Evolutionary conservation across 2,113 vertebrate species (phyloP).

Genomic region (Microtus ochrogaster): DNA sequence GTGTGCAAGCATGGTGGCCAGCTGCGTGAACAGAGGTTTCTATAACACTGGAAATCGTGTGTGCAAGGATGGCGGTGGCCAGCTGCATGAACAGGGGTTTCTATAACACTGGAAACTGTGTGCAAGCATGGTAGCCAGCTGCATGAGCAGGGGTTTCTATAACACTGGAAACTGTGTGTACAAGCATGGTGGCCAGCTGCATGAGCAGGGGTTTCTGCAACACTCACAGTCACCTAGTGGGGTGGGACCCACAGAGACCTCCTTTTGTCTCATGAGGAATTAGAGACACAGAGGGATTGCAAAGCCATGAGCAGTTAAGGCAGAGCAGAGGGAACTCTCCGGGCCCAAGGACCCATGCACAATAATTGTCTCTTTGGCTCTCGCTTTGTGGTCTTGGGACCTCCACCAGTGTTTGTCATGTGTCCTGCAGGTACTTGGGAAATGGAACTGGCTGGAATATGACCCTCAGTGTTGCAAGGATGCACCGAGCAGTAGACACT

Average conservation of each 20-base stretch:
- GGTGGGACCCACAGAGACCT: not conserved
- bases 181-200: not conserved
- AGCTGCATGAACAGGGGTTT: too few relatives aligned
- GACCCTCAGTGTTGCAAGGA: not conserved
- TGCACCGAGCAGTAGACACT: not conserved
- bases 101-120: not conserved
- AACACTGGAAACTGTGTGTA: not conserved
- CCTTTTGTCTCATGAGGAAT: not conserved
- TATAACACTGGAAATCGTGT: too few relatives aligned
- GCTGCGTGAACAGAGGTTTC: not conserved
- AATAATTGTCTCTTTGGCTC: not conserved
- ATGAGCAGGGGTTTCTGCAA: not conserved
- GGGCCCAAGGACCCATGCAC: not conserved
- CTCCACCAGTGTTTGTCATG: not conserved
- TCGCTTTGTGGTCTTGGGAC: not conserved
- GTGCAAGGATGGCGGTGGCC: too few relatives aligned
- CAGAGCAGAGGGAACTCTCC: not conserved
- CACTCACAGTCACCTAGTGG: not conserved
- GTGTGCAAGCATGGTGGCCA: not conserved
- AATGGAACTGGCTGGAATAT: not conserved
- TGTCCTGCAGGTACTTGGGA: not conserved
- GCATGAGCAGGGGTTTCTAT: too few relatives aligned
- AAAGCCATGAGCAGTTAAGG: not conserved
- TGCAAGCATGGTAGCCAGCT: too few relatives aligned
- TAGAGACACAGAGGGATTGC: not conserved